These are phyloP conservation scores for Cephus pygmeus DNA, from an alignment of 2,888 invertebrate genomes.

Conservation along the genomic window DNA sequence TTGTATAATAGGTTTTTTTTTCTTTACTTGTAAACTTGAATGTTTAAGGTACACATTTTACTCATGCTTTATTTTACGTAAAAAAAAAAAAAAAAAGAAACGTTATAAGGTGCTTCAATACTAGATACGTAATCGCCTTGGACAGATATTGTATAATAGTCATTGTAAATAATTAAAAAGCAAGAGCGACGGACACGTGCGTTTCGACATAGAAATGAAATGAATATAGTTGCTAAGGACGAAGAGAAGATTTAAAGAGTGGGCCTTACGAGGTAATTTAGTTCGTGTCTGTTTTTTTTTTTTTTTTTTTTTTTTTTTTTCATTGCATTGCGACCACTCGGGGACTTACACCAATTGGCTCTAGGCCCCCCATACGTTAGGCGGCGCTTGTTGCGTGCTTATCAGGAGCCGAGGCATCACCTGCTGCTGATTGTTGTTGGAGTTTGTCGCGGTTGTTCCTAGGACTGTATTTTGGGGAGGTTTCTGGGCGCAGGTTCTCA, in stretches of 20 bases:
- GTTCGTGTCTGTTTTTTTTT: not conserved
- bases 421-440: constrained; percentile 38
- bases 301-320: not conserved
- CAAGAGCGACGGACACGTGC: not conserved
- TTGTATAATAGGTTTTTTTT: not conserved
- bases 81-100: not conserved
- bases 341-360: constrained; percentile 37
- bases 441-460: constrained; percentile 26
- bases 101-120: not conserved
- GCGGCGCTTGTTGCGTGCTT: constrained; percentile 31
- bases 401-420: constrained; percentile 50
- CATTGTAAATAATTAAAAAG: constrained; percentile 4
- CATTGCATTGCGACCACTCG: constrained; percentile 4
- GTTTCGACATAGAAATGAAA: not conserved
- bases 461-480: constrained; percentile 35
- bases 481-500: constrained; percentile 71
- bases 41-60: not conserved
- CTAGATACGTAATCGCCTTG: not conserved
- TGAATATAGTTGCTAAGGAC: not conserved
- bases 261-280: not conserved
- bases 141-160: not conserved
- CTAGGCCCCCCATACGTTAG: constrained; percentile 37
- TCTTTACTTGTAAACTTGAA: not conserved
- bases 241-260: not conserved
- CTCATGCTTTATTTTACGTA: not conserved